These are phyloP conservation scores for Orgyia antiqua DNA, from an alignment of 2,888 invertebrate genomes.

Conservation along the genomic window DNA sequence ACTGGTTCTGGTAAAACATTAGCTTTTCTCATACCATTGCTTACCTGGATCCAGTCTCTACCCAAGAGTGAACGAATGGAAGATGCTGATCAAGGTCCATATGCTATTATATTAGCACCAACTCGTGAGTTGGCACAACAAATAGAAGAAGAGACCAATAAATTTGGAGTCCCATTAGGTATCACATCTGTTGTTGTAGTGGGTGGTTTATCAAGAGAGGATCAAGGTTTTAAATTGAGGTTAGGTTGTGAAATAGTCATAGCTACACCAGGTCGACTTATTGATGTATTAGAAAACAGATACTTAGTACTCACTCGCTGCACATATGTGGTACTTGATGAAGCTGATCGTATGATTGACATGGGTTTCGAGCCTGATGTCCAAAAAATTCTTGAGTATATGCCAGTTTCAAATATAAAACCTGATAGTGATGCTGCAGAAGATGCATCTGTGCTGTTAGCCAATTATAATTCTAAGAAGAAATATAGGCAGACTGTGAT, in stretches of 20 bases:
- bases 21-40: slow-evolving; percentile 97
- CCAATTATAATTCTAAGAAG: slow-evolving; percentile 96
- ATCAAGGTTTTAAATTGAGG: slow-evolving; percentile 97
- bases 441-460: slow-evolving; percentile 92
- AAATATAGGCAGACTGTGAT: slow-evolving; percentile 99
- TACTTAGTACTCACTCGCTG: slow-evolving; percentile 98
- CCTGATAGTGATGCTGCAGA: slow-evolving; percentile 99
- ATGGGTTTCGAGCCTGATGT: slow-evolving; percentile 99
- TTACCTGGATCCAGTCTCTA: slow-evolving; percentile 98
- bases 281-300: slow-evolving; percentile 98
- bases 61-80: slow-evolving; percentile 96
- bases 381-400: slow-evolving; percentile 97
- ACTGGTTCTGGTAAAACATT: slow-evolving; percentile 99
- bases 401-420: slow-evolving; percentile 98
- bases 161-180: slow-evolving; percentile 95
- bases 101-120: slow-evolving; percentile 98
- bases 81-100: slow-evolving; percentile 97
- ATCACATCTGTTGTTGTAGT: slow-evolving; percentile 98
- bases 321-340: slow-evolving; percentile 97
- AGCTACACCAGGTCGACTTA: slow-evolving; percentile 99
- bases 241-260: slow-evolving; percentile 99
- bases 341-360: slow-evolving; percentile 99
- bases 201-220: slow-evolving; percentile 97
- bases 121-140: slow-evolving; percentile 99
- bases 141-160: slow-evolving; percentile 99